Percentiles rank a stretch among this genome's conserved stretches.
These are phyloP conservation scores for Mirza zaza DNA, from an alignment of 2,113 vertebrate genomes.

Conservation along the genomic window DNA sequence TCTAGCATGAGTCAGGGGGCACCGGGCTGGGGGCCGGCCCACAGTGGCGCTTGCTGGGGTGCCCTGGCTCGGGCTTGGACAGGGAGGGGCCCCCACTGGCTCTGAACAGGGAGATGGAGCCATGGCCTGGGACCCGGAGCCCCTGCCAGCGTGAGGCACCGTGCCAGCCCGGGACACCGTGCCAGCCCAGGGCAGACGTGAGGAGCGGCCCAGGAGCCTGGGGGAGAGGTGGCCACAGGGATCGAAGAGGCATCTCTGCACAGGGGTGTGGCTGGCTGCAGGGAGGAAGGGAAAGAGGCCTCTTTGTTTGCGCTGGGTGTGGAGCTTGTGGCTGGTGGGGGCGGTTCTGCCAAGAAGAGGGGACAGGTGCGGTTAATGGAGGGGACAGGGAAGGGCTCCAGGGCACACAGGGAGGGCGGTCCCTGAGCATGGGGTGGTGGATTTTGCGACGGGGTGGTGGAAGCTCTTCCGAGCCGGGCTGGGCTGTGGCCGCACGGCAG, in stretches of 20 bases:
- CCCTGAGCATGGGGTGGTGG: not conserved
- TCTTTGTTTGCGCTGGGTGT: not conserved
- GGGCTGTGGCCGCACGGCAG: not conserved
- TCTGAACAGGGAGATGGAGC: not conserved
- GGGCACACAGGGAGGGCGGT: accelerated
- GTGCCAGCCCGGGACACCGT: too few relatives aligned
- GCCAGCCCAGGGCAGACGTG: not conserved
- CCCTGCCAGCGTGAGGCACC: too few relatives aligned
- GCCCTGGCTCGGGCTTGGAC: not conserved
- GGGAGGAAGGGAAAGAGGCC: too few relatives aligned
- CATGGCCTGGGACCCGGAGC: not conserved
- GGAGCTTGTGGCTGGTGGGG: not conserved
- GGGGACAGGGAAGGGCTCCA: not conserved
- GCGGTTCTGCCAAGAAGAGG: not conserved
- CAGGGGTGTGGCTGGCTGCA: accelerated
- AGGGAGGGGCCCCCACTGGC: too few relatives aligned
- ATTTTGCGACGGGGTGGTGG: not conserved
- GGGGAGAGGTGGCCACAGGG: accelerated
- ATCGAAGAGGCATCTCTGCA: accelerated
- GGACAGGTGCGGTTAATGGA: accelerated
- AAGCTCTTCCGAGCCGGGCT: not conserved
- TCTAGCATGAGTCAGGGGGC: not conserved
- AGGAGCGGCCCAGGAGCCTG: too few relatives aligned
- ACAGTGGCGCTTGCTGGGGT: accelerated
- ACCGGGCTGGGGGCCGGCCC: accelerated